These are phyloP conservation scores for Sebastes taczanowskii DNA, from an alignment of 2,797 vertebrate species.

Conservation along the genomic window DNA sequence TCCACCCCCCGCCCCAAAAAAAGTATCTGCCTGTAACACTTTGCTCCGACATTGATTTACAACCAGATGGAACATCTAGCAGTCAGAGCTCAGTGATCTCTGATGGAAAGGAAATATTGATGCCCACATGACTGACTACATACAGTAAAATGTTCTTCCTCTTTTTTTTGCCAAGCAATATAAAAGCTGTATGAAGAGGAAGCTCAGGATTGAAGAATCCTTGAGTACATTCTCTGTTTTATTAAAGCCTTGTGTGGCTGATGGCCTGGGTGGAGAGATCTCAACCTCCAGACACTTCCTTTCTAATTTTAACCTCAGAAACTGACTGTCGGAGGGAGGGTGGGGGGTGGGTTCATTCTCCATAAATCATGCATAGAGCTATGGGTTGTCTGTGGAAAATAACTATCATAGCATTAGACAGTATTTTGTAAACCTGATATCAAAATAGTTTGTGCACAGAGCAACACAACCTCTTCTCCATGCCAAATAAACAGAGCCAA, in stretches of 20 bases:
- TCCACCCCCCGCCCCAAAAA: background rate
- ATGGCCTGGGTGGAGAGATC: slow-evolving; percentile 3
- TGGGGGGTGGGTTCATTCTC: background rate
- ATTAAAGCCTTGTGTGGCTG: slow-evolving; percentile 13
- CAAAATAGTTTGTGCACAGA: no score
- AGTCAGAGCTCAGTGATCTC: slow-evolving; percentile 53
- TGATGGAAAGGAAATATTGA: slow-evolving; percentile 63
- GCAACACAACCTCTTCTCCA: no score
- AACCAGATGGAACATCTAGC: slow-evolving; percentile 35
- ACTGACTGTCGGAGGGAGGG: background rate
- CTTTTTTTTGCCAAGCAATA: slow-evolving; percentile 6
- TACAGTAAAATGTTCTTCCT: background rate
- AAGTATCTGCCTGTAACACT: slow-evolving; percentile 31
- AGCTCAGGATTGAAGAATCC: background rate
- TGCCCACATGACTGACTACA: slow-evolving; percentile 24
- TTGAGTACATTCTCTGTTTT: slow-evolving; percentile 27
- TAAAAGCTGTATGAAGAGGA: slow-evolving; percentile 24
- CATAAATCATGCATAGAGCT: slow-evolving; percentile 8
- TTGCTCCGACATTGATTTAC: slow-evolving; percentile 44
- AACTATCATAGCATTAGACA: no score
- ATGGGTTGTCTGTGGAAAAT: background rate
- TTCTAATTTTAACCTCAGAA: slow-evolving; percentile 38
- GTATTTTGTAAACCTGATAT: no score
- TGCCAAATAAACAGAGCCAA: no score
- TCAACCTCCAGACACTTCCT: slow-evolving; percentile 25